A percentile compares a stretch with the other conserved stretches of the same genome.
Evolutionary conservation across 2,888 invertebrate genomes (phyloP).

Genomic region (Cheilosia scutellata): DNA sequence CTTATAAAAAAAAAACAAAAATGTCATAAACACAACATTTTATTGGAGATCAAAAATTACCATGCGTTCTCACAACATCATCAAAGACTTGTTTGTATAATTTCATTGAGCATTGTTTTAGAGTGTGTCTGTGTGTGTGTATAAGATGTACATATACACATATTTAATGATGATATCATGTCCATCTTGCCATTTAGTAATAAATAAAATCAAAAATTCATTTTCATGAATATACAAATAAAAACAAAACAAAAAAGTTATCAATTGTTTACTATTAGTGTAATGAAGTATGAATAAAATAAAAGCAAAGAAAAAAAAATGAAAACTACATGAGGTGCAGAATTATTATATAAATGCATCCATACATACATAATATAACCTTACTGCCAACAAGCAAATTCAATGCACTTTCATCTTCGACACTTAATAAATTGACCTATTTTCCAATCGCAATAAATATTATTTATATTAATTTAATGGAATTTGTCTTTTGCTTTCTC

Average conservation of each 20-base stretch:
- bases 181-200: slow-evolving; percentile 75
- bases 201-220: slow-evolving; percentile 55
- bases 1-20: slow-evolving; percentile 35
- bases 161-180: slow-evolving; percentile 61
- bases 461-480: slow-evolving; percentile 69
- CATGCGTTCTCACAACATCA: slow-evolving; percentile 51
- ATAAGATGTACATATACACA: slow-evolving; percentile 60
- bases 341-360: slow-evolving; percentile 54
- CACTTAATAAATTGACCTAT: slow-evolving; percentile 68
- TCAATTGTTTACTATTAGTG: slow-evolving; percentile 74
- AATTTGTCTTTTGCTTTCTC: slow-evolving; percentile 9
- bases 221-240: slow-evolving; percentile 54
- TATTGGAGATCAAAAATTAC: slow-evolving; percentile 37
- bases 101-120: slow-evolving; percentile 57
- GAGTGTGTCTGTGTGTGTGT: slow-evolving; percentile 19
- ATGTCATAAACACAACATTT: slow-evolving; percentile 48
- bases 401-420: slow-evolving; percentile 73
- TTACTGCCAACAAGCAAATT: slow-evolving; percentile 73
- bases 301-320: slow-evolving; percentile 27
- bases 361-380: slow-evolving; percentile 53
- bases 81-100: slow-evolving; percentile 44
- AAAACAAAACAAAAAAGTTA: slow-evolving; percentile 44
- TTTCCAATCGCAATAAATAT: slow-evolving; percentile 75
- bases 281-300: slow-evolving; percentile 64
- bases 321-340: slow-evolving; percentile 63